Base-by-base conservation (phyloP, 2,888 invertebrate species). In the Rhagium mordax region DNA sequence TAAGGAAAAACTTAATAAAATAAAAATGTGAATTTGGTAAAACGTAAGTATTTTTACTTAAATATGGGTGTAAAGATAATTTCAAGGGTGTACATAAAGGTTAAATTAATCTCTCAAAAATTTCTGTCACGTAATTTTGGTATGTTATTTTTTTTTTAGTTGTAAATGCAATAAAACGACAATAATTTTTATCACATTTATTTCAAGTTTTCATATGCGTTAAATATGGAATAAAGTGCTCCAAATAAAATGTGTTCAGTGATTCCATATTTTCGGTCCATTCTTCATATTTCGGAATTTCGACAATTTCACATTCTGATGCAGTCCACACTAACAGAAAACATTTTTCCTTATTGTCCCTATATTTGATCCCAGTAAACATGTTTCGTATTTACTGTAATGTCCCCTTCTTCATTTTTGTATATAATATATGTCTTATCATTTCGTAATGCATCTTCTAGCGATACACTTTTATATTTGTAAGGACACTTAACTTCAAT, bases 401-500 rank as follows among this genome's bases (percentile, higher is more conserved):
- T 41, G 2, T 29, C 33, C n/a, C 33, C 10, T 13, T 47, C 51
- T 21, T 49, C 49, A 48, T 64, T 16, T 27, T 51, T 21, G 6
- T 64, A 64, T 15, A 49, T 49, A 49, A 64, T 27, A 47, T 55
- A 67, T 10, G 57, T 53, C 51, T 64, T 64, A 15, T 64, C 51
- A 15, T 64, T 51, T 5, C 10, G 21, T 24, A 49, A 24, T 51
- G 29, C 51, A 27, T 21, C 29, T 64, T 51, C 21, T 51, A 62
- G 20, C 15, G 47, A 33, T 15, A 5, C 15, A 47, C 55, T 59
- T 15, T 18, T 62, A 47, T 41, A 71, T 27, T 65, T 65, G 16
- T 7, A 74, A 21, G 70, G 70, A 48, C 72, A 72, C 65, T 75
- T 72, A 18, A 72, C 70, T 61, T 75, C 72, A 16, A 74, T 13